Evolutionary conservation across 2,888 invertebrate species (phyloP).

Genomic region (Nomada lathburiana): DNA sequence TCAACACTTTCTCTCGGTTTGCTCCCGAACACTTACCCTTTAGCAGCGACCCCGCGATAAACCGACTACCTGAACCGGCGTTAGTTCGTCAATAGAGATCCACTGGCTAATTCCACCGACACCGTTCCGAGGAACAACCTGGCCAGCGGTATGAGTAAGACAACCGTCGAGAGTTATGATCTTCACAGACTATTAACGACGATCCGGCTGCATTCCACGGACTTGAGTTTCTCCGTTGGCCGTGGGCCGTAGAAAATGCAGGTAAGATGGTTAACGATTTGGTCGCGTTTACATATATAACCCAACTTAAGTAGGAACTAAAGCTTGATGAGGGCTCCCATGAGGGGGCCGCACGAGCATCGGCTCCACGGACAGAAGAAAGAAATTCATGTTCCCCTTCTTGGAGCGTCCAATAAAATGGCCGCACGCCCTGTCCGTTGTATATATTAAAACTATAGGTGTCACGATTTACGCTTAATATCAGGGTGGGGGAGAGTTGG

Average conservation of each 20-base stretch:
- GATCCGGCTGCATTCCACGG: constrained; percentile 70
- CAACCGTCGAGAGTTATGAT: constrained; percentile 65
- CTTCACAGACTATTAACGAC: constrained; percentile 70
- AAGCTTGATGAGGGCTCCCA: constrained; percentile 74
- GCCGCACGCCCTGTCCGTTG: constrained; percentile 31
- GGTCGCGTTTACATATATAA: constrained; percentile 74
- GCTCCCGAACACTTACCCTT: background rate
- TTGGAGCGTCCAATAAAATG: constrained; percentile 67
- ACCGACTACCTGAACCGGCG: constrained; percentile 1
- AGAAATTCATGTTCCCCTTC: constrained; percentile 68
- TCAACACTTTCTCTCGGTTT: background rate
- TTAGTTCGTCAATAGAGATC: constrained; percentile 35
- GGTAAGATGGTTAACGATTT: constrained; percentile 72
- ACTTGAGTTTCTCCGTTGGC: constrained; percentile 62
- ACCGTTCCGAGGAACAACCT: constrained; percentile 40
- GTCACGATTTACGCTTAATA: constrained; percentile 67
- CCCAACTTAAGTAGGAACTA: constrained; percentile 74
- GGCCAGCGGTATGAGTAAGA: constrained; percentile 36
- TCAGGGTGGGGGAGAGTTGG: background rate
- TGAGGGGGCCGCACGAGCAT: constrained; percentile 67
- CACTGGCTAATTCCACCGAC: constrained; percentile 28
- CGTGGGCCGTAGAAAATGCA: constrained; percentile 64
- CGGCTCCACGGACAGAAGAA: constrained; percentile 52
- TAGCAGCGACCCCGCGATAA: constrained; percentile 1
- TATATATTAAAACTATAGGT: constrained; percentile 66